phyloP scores from a whole-genome alignment of 2,113 vertebrate species.

The Prinia subflava region DNA sequence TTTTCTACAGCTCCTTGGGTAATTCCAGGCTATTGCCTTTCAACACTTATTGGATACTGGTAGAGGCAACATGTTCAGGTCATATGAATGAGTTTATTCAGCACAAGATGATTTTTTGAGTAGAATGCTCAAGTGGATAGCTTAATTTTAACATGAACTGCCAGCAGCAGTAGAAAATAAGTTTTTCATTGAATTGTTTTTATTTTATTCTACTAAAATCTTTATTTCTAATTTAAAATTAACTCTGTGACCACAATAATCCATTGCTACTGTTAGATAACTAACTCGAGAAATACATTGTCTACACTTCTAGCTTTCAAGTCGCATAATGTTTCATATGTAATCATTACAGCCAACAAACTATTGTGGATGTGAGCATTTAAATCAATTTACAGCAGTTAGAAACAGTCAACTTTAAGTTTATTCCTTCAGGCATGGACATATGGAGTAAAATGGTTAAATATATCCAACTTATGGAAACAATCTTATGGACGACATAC shows the following conservation, averaged over 20 bases:
- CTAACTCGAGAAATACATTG: not conserved
- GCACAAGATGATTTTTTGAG: not conserved
- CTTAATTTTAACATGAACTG: not conserved
- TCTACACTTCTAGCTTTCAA: not conserved
- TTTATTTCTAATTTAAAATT: conserved; percentile 8
- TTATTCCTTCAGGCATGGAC: not conserved
- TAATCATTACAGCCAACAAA: not conserved
- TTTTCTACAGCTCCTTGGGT: not conserved
- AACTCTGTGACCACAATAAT: not conserved
- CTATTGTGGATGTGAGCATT: not conserved
- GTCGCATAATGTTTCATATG: not conserved
- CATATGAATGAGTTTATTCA: conserved; percentile 13
- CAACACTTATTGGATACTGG: not conserved
- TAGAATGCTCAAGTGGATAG: not conserved
- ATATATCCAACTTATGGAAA: not conserved
- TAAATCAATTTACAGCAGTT: not conserved
- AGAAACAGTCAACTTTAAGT: not conserved
- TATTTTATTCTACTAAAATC: not conserved
- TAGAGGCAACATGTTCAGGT: conserved; percentile 8
- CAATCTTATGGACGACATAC: not conserved
- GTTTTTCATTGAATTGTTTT: not conserved
- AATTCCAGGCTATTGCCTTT: conserved; percentile 18
- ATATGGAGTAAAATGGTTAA: not conserved
- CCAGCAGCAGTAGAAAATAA: not conserved
- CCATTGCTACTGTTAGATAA: not conserved